phyloP scores from a whole-genome alignment of 1,140 invertebrate genomes.

The Aphaenogaster rudis region DNA sequence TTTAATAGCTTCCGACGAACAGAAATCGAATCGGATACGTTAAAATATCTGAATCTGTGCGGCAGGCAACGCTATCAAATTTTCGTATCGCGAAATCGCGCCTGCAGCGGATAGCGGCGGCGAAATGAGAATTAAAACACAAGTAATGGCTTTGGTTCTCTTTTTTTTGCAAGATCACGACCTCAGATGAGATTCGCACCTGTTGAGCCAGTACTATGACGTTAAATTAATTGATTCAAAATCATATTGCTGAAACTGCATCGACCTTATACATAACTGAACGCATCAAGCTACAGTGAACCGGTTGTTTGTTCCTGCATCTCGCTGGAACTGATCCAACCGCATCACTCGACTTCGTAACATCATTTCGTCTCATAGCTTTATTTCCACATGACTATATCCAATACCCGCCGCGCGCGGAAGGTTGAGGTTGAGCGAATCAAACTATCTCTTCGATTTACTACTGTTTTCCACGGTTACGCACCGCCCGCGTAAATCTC shows the following conservation, averaged over 20 bases:
- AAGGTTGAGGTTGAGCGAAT: conserved; percentile 37
- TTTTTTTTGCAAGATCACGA: neutral
- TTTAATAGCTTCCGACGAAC: neutral
- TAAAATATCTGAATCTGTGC: neutral
- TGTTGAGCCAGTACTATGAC: conserved; percentile 49
- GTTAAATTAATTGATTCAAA: conserved; percentile 68
- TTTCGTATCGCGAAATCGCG: neutral
- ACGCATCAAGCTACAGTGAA: neutral
- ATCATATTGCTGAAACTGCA: conserved; percentile 55
- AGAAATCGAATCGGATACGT: conserved; percentile 4
- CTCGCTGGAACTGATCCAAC: conserved; percentile 38
- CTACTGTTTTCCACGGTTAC: conserved; percentile 35
- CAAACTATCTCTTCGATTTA: conserved; percentile 31
- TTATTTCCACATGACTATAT: conserved; percentile 43
- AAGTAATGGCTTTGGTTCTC: neutral
- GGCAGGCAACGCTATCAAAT: neutral
- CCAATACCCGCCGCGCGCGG: neutral
- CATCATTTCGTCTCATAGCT: conserved; percentile 32
- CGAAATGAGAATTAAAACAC: conserved; percentile 34
- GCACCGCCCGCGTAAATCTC: conserved; percentile 13
- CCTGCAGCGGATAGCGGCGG: neutral
- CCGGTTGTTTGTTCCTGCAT: neutral
- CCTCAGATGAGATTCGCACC: conserved; percentile 51
- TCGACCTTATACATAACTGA: conserved; percentile 10
- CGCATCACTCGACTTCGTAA: conserved; percentile 17